Evolutionary conservation across 1,140 invertebrate genomes (phyloP), one percentile per base, ranked within the genome.

Genomic region (Nylanderia fulva): DNA sequence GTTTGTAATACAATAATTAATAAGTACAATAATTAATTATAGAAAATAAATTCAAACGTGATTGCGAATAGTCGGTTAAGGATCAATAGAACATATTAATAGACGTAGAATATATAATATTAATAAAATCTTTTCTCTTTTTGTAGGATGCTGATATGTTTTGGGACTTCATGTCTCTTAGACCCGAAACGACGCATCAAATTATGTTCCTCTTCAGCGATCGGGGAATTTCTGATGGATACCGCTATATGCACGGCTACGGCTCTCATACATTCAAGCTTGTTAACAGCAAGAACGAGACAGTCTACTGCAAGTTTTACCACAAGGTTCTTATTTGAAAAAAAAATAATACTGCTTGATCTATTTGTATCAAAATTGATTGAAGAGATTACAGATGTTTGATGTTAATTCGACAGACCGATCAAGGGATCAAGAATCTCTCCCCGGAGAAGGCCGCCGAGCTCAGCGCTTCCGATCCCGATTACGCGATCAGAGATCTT

Each of bases 201-300:
- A 95, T 98, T 0, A 96, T 97, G 92, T 97, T 99, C 92, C 93
- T 99, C 84, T 99, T 99, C 92, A 96, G 97, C 33, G 98, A 99
- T 95, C 96, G 98, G 90, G 99, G 99, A 52, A 99, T 98, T 84
- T 99, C 99, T 15, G 98, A 99, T 93, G 98, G 98, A n/a, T 97
- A 97, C 93, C 96, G 98, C 80, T 96, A 98, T 92, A 99, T 99
- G 98, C 98, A 99, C 93, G 98, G 99, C 24, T 99, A 98, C 93
- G 98, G 98, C 0, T 98, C 98, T 5, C 98, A 99, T 93, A 99
- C 99, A 2, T 99, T 99, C 93, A 99, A 99, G 93, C 93, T 99
- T 76, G 96, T 99, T 1, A 99, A 99, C 94, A 96, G 95, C 18
- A 95, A 97, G 75, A 96, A 97, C 66, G 96, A 98, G 80, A 94